A percentile compares a stretch with the other conserved stretches of the same genome.
Conservation (phyloP, 2,797 vertebrate genomes). For the Pantherophis vulpinus region DNA sequence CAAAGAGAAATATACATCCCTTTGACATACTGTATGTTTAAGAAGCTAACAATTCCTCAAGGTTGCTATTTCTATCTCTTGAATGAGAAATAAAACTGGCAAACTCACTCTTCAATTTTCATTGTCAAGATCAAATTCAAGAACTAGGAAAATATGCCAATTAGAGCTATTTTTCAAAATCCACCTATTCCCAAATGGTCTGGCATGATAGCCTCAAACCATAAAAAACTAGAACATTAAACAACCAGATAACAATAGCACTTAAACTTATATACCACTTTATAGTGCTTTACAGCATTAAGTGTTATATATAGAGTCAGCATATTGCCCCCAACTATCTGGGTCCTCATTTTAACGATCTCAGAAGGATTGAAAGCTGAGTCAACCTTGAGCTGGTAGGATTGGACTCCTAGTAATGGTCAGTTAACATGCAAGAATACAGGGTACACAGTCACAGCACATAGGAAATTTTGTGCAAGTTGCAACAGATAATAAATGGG, state of each 20-base stretch:
- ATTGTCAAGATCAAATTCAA: background rate
- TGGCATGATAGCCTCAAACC: background rate
- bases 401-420: too few species aligned
- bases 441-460: background rate
- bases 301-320: too few species aligned
- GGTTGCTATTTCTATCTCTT: conserved; percentile 6
- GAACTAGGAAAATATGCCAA: conserved; percentile 11
- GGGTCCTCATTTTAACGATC: too few species aligned
- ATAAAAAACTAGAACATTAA: background rate
- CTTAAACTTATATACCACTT: too few species aligned
- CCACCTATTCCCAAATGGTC: background rate
- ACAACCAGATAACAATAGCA: background rate
- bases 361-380: too few species aligned
- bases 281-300: too few species aligned
- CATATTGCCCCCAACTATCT: too few species aligned
- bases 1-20: background rate
- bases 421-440: too few species aligned
- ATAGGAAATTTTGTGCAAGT: background rate
- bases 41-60: background rate
- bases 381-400: too few species aligned
- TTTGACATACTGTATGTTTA: background rate
- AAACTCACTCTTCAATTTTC: background rate
- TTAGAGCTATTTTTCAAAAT: conserved; percentile 21
- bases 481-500: background rate
- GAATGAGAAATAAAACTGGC: background rate